These are phyloP conservation scores for Pedetes capensis DNA, from an alignment of 2,113 vertebrate genomes.

Conservation along the genomic window DNA sequence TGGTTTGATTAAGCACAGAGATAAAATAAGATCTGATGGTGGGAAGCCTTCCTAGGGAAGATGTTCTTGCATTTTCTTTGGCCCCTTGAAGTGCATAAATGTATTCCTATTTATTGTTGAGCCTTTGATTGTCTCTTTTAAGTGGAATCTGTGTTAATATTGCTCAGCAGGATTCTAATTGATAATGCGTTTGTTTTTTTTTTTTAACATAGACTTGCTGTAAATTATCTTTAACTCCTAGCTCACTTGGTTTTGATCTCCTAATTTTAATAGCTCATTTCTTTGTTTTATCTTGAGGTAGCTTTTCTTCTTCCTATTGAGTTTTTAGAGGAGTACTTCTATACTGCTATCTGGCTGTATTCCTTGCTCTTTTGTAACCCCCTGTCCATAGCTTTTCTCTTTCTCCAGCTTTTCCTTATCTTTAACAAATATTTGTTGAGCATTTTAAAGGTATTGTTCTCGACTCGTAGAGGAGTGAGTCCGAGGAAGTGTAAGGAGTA, in stretches of 20 bases:
- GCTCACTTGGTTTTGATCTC: constrained; percentile 69
- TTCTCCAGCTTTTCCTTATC: constrained; percentile 44
- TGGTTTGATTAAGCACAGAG: constrained; percentile 59
- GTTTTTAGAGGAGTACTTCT: constrained; percentile 47
- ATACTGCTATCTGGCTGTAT: constrained; percentile 7
- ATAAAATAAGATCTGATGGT: constrained; percentile 28
- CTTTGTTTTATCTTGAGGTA: constrained; percentile 56
- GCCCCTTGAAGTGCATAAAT: constrained; percentile 51
- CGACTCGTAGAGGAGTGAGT: constrained; percentile 17
- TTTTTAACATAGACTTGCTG: background rate
- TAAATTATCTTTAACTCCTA: constrained; percentile 58
- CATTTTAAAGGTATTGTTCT: constrained; percentile 32
- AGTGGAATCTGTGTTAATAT: constrained; percentile 59
- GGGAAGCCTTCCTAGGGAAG: constrained; percentile 55
- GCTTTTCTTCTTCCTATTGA: background rate
- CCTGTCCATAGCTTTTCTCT: background rate
- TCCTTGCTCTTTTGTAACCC: constrained; percentile 45
- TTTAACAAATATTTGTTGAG: constrained; percentile 50
- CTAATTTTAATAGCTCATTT: constrained; percentile 65
- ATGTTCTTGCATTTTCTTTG: constrained; percentile 42
- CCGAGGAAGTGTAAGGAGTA: background rate
- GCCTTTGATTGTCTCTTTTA: constrained; percentile 64
- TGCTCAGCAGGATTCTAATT: constrained; percentile 60
- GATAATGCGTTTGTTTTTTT: constrained; percentile 42
- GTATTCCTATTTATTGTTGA: constrained; percentile 63